These are phyloP conservation scores for Plotosus lineatus DNA, from an alignment of 2,113 vertebrate species.

Conservation along the genomic window DNA sequence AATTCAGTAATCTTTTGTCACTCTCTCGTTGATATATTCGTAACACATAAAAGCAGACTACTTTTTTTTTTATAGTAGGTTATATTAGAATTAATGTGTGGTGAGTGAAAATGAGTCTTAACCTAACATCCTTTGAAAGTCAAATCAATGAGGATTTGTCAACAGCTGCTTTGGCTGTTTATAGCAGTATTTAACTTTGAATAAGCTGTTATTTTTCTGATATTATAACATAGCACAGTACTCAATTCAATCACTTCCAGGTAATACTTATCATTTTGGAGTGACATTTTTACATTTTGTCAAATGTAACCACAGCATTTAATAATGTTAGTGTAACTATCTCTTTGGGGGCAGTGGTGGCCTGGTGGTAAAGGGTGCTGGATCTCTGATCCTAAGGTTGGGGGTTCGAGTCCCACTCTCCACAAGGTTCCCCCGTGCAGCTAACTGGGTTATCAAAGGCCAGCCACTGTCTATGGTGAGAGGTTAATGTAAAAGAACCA, in stretches of 20 bases:
- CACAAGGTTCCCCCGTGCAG: too few species aligned
- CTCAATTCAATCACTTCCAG: not conserved
- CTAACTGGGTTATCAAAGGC: too few species aligned
- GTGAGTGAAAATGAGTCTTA: not conserved
- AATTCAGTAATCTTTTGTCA: constrained; percentile 22
- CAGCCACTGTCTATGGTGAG: too few species aligned
- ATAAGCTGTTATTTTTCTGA: not conserved
- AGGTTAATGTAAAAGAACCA: too few species aligned
- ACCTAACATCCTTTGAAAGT: not conserved
- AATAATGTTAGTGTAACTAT: too few species aligned
- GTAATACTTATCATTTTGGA: not conserved
- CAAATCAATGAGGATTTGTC: not conserved
- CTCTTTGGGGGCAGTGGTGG: too few species aligned
- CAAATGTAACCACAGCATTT: too few species aligned
- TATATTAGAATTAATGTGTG: not conserved
- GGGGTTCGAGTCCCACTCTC: too few species aligned
- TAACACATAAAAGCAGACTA: not conserved
- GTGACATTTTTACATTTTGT: not conserved
- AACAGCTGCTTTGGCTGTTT: not conserved
- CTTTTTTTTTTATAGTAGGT: not conserved
- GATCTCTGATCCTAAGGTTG: too few species aligned
- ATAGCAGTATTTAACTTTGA: not conserved
- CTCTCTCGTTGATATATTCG: not conserved
- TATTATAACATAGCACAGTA: too few species aligned
- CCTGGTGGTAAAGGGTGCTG: too few species aligned